phyloP scores from a whole-genome alignment of 1,140 invertebrate species.

The Paraescarpia echinospica region DNA sequence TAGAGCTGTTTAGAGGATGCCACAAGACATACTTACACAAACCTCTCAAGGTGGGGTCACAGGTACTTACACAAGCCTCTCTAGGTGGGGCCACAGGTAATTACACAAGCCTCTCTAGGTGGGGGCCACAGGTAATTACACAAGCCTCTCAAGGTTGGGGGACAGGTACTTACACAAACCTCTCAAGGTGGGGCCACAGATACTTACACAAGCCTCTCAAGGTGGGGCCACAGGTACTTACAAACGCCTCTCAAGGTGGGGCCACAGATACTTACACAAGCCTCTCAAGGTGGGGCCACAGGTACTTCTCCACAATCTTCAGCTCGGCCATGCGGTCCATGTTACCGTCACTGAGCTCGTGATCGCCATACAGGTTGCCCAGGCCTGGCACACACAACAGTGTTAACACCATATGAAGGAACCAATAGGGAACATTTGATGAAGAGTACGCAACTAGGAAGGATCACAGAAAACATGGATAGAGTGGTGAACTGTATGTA shows the following conservation, averaged over 20 bases:
- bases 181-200: background rate
- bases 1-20: background rate
- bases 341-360: conserved; percentile 76
- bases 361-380: conserved; percentile 84
- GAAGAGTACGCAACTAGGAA: background rate
- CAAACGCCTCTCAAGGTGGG: no score
- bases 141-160: no score
- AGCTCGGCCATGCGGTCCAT: conserved; percentile 79
- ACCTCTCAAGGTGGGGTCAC: conserved; percentile 33
- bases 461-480: background rate
- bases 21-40: conserved; percentile 62
- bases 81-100: conserved; percentile 73
- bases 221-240: no score
- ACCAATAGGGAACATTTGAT: background rate
- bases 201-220: conserved; percentile 61
- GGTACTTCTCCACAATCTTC: conserved; percentile 72
- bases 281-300: conserved; percentile 73
- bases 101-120: conserved; percentile 61
- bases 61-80: conserved; percentile 65
- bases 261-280: conserved; percentile 61
- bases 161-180: no score
- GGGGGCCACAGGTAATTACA: no score
- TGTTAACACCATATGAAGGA: background rate
- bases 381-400: conserved; percentile 65
- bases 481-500: conserved; percentile 13